These are phyloP conservation scores for Aspidapion aeneum DNA, from an alignment of 2,888 invertebrate species.

Conservation along the genomic window DNA sequence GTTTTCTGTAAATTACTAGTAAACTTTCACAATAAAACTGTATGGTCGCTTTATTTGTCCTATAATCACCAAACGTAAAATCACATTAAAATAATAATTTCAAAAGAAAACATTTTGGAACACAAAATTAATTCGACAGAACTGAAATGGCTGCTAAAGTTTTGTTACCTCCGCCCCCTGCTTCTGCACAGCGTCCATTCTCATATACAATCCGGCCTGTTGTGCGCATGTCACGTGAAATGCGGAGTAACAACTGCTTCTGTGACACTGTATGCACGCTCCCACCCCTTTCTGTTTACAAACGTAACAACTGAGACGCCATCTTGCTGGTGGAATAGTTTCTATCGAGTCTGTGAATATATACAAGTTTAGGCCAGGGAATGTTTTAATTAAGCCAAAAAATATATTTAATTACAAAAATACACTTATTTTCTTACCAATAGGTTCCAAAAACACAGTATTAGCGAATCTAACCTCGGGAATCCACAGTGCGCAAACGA, in stretches of 20 bases:
- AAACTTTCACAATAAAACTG: no score
- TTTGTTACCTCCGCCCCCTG: constrained; percentile 47
- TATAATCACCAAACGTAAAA: no score
- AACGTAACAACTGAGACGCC: constrained; percentile 95
- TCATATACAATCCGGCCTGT: constrained; percentile 92
- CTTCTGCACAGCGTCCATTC: constrained; percentile 86
- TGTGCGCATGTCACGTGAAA: constrained; percentile 99
- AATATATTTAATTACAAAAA: neutral
- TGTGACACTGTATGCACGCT: constrained; percentile 98
- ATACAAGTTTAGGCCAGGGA: constrained; percentile 13
- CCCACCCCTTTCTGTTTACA: constrained; percentile 92
- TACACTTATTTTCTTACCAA: constrained; percentile 54
- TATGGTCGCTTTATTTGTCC: no score
- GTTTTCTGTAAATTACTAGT: no score
- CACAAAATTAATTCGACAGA: no score
- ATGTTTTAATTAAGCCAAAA: no score
- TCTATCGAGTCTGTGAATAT: constrained; percentile 89
- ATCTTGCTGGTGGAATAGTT: constrained; percentile 91
- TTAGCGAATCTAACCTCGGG: constrained; percentile 98
- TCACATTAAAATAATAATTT: no score
- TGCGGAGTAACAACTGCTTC: constrained; percentile 93
- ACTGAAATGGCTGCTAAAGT: no score
- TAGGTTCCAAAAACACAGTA: constrained; percentile 95
- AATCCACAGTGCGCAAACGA: constrained; percentile 98
- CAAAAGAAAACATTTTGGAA: no score